Evolutionary conservation across 2,113 vertebrate genomes (phyloP), one percentile per base, ranked within the genome.

Genomic region (Rutilus rutilus): DNA sequence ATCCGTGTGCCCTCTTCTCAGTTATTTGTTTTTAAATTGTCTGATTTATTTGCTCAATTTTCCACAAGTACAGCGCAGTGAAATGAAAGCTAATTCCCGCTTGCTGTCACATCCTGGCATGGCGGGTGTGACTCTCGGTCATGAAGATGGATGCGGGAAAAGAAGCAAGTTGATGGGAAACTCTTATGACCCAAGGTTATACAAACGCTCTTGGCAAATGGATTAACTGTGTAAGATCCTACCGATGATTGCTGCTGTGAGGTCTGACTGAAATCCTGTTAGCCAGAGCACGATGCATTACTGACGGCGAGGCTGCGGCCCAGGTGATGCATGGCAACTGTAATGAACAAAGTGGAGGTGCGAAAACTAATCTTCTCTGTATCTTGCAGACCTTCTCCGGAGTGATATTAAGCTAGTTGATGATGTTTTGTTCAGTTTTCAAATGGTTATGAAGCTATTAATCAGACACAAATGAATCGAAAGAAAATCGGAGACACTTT

Each of bases 151-250:
- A 84, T 87, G 78, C 59, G 6, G 87, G 71, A 73, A 90, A 89
- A 88, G 87, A 90, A 92, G 91, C 88, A 89, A 91, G 89, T 90
- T 76, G 86, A 89, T 88, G 90, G 89, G 91, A 90, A 93, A 92
- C 92, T 89, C 91, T 91, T 90, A 91, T 87, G 74, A 88, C 86
- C 90, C 90, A 88, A 92, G 93, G 93, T 93, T 94, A 92, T 89
- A 89, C 85, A 77, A 86, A 87, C 86, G 60, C 89, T 92, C 90
- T 92, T 92, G 89, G 89, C 90, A 77, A 47, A 88, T 85, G 91
- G 92, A 94, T 93, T 94, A 94, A 94, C 94, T 94, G 92, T 92
- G 91, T 93, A 93, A 94, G 92, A 94, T 91, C 87, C 92, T 89
- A 91, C 92, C 93, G 92, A 94, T 94, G 93, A 94, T 93, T 89